Conservation (phyloP, 2,113 vertebrate species). For the Nycticebus coucang region DNA sequence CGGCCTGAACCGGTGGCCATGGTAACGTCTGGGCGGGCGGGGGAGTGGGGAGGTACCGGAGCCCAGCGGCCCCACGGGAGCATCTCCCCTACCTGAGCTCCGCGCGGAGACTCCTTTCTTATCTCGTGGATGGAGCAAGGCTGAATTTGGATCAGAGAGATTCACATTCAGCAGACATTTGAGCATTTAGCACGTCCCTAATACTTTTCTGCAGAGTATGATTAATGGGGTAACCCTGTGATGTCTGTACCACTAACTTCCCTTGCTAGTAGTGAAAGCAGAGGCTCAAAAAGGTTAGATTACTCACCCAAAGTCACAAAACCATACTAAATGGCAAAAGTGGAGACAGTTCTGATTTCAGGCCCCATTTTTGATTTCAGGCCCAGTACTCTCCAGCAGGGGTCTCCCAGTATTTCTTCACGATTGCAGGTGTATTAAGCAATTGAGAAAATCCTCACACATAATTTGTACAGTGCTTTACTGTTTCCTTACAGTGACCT, state of each 20-base stretch:
- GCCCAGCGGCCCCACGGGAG: neutral
- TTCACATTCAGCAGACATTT: neutral
- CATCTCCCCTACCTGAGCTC: conserved; percentile 57
- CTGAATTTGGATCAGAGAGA: neutral
- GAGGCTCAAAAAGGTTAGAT: neutral
- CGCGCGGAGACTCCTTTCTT: neutral
- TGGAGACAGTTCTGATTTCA: neutral
- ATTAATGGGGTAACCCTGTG: neutral
- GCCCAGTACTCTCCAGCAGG: conserved; percentile 5
- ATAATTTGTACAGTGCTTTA: neutral
- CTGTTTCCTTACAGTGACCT: neutral
- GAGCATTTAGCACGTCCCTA: neutral
- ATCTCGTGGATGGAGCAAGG: neutral
- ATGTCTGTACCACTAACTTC: neutral
- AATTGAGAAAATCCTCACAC: neutral
- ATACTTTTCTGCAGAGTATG: neutral
- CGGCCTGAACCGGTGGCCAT: conserved; percentile 76
- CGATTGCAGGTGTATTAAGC: neutral
- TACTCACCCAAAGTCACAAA: neutral
- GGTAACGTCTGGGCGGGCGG: conserved; percentile 64
- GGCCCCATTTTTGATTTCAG: conserved; percentile 28
- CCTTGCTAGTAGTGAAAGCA: neutral
- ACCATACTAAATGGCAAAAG: neutral
- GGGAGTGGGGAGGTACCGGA: neutral
- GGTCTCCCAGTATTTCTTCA: conserved; percentile 28